Conservation (phyloP, 2,888 invertebrate genomes). For the Stenotaenia linearis region DNA sequence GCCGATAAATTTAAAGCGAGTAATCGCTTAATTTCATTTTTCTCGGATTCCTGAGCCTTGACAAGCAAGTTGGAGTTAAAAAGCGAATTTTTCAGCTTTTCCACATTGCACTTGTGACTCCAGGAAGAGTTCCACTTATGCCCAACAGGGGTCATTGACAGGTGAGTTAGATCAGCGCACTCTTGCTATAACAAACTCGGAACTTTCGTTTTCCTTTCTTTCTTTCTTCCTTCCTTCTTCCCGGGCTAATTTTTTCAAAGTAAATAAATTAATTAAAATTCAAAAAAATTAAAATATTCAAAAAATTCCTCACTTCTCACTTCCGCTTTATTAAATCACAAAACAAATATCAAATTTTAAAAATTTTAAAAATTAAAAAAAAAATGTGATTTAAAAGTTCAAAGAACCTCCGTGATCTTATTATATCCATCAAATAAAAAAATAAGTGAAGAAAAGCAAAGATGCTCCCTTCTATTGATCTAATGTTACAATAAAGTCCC, state of each 20-base stretch:
- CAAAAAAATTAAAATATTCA: neutral
- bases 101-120: conserved; percentile 10
- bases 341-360: neutral
- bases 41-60: neutral
- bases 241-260: neutral
- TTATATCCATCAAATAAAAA: neutral
- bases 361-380: neutral
- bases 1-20: neutral
- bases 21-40: neutral
- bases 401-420: neutral
- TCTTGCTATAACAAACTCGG: neutral
- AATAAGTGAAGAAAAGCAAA: neutral
- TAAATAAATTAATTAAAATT: neutral
- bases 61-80: neutral
- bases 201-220: neutral
- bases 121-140: conserved; percentile 32
- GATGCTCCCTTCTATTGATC: neutral
- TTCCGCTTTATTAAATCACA: neutral
- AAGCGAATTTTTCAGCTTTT: neutral
- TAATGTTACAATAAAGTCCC: neutral
- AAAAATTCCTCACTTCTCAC: neutral
- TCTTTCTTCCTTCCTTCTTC: neutral
- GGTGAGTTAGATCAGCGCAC: conserved; percentile 21
- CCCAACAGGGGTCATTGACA: conserved; percentile 30
- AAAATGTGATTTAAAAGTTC: no score